Evolutionary conservation across 2,797 vertebrate species (phyloP).

Genomic region (Phaenicophaeus curvirostris): DNA sequence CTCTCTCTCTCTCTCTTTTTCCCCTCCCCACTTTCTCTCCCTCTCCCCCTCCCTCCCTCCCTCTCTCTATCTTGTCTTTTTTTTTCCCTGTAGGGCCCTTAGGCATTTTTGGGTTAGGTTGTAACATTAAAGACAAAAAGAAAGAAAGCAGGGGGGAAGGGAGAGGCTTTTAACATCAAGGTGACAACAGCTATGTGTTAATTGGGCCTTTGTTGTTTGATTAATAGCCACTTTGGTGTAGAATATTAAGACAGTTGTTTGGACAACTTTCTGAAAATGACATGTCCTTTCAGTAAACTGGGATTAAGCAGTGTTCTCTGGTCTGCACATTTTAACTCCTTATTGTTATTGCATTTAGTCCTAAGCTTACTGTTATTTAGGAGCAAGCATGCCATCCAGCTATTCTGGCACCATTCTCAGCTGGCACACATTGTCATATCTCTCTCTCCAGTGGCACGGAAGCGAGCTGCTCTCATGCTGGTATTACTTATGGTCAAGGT

Average conservation of each 20-base stretch:
- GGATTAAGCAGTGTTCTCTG: conserved; percentile 26
- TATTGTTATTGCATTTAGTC: not conserved
- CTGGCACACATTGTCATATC: not conserved
- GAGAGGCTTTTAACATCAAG: conserved; percentile 73
- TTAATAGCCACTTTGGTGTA: conserved; percentile 67
- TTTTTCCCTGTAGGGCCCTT: not conserved
- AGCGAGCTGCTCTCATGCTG: not conserved
- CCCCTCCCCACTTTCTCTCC: not conserved
- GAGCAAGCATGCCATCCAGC: accelerated
- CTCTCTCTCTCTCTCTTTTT: not conserved
- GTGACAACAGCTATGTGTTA: conserved; percentile 74
- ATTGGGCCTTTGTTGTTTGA: conserved; percentile 78
- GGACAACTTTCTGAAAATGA: conserved; percentile 60
- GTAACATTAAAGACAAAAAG: conserved; percentile 59
- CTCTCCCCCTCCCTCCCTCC: not conserved
- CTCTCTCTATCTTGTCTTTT: not conserved
- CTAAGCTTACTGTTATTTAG: not conserved
- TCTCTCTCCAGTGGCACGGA: not conserved
- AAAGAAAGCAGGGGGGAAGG: conserved; percentile 37
- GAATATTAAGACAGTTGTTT: conserved; percentile 67
- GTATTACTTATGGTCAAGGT: not conserved
- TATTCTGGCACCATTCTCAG: not conserved
- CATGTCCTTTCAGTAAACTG: conserved; percentile 43
- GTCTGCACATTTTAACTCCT: conserved; percentile 57
- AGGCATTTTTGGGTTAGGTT: conserved; percentile 65